Evolutionary conservation across 2,888 invertebrate species (phyloP).

Genomic region (Agrochola lota): DNA sequence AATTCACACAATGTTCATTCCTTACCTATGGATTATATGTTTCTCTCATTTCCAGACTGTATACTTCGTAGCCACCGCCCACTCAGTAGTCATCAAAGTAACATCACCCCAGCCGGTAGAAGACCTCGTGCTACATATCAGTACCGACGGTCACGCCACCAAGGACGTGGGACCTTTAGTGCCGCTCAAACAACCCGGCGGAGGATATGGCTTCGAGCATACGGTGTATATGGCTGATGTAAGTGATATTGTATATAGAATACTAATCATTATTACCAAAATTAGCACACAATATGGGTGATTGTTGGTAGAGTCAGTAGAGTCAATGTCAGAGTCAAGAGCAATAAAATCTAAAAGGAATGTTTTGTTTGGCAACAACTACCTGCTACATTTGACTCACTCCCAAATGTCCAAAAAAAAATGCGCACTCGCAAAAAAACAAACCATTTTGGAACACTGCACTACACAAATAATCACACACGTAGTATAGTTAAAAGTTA

Average conservation of each 20-base stretch:
- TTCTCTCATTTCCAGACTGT: slow-evolving; percentile 78
- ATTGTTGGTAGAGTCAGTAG: no score
- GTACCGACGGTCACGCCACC: slow-evolving; percentile 65
- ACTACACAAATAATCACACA: no score
- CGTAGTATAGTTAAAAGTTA: no score
- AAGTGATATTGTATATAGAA: not conserved
- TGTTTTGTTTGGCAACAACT: no score
- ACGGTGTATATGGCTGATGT: slow-evolving; percentile 85
- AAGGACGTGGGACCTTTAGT: slow-evolving; percentile 69
- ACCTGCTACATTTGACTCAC: no score
- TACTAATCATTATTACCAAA: no score
- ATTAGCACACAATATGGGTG: no score
- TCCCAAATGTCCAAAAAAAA: no score
- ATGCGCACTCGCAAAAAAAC: no score
- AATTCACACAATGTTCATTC: not conserved
- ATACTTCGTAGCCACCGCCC: slow-evolving; percentile 89
- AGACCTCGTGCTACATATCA: slow-evolving; percentile 86
- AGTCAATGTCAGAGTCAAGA: no score
- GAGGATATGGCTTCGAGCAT: slow-evolving; percentile 80
- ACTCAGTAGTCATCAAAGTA: slow-evolving; percentile 89
- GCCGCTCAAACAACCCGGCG: slow-evolving; percentile 62
- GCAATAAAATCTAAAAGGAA: no score
- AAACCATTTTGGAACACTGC: no score
- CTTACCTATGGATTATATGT: not conserved
- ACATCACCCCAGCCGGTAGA: slow-evolving; percentile 84